These are phyloP conservation scores for Protodeltote pygarga DNA, from an alignment of 2,888 invertebrate genomes.

Conservation along the genomic window DNA sequence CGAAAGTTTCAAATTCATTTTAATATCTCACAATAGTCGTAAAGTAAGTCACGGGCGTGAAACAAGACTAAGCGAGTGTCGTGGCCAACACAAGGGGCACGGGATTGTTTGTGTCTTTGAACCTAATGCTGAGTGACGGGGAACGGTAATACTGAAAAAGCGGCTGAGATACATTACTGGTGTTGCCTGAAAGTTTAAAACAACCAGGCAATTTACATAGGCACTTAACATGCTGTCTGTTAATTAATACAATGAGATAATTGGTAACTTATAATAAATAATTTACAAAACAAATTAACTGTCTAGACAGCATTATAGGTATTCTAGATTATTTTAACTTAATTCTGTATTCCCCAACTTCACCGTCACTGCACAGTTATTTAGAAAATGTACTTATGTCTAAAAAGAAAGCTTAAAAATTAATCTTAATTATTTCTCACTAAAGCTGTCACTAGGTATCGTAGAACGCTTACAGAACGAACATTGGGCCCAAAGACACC, in stretches of 20 bases:
- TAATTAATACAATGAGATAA: no score
- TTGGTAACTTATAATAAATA: no score
- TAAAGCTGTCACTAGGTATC: slow-evolving; percentile 69
- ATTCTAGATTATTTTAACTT: not conserved
- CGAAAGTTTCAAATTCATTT: slow-evolving; percentile 85
- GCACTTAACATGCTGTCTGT: not conserved
- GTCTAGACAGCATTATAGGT: not conserved
- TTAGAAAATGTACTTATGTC: slow-evolving; percentile 64
- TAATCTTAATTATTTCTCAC: slow-evolving; percentile 71
- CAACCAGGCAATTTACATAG: not conserved
- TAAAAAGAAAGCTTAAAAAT: slow-evolving; percentile 72
- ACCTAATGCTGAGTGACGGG: slow-evolving; percentile 27
- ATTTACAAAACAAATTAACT: no score
- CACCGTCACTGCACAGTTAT: slow-evolving; percentile 43
- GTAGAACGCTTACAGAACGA: slow-evolving; percentile 43
- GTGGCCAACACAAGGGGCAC: slow-evolving; percentile 53
- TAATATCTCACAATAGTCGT: slow-evolving; percentile 84
- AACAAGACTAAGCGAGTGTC: slow-evolving; percentile 69
- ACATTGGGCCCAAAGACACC: slow-evolving; percentile 56
- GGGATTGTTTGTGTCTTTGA: slow-evolving; percentile 34
- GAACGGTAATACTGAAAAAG: slow-evolving; percentile 31
- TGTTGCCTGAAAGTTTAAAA: not conserved
- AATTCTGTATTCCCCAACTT: slow-evolving; percentile 32
- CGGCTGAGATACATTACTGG: not conserved
- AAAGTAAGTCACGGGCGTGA: slow-evolving; percentile 77